Percentiles rank a stretch among this genome's conserved stretches.
phyloP scores from a whole-genome alignment of 2,888 invertebrate genomes.

The Ochropleura leucogaster region DNA sequence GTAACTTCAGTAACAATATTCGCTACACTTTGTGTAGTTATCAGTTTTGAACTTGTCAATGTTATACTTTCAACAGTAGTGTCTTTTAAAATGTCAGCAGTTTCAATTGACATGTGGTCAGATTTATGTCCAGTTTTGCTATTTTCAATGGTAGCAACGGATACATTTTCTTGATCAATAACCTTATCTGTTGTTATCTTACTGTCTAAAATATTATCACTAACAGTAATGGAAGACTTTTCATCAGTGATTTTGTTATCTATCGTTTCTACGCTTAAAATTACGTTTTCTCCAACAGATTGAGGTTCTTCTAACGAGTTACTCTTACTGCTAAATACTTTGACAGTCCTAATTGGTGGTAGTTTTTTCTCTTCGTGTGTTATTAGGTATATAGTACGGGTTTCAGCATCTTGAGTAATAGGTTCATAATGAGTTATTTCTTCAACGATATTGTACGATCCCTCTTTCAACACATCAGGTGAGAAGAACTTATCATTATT shows the following conservation, averaged over 20 bases:
- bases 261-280: constrained; percentile 61
- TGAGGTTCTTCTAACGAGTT: constrained; percentile 85
- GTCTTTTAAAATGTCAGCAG: not conserved
- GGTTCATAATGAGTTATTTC: constrained; percentile 80
- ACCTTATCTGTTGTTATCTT: constrained; percentile 41
- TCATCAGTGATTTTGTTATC: constrained; percentile 75
- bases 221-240: constrained; percentile 72
- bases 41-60: constrained; percentile 9
- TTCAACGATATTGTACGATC: constrained; percentile 78
- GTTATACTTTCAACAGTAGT: constrained; percentile 1
- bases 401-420: constrained; percentile 78
- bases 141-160: constrained; percentile 1
- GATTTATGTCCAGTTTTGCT: constrained; percentile 1
- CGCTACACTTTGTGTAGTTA: constrained; percentile 22
- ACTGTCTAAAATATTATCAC: constrained; percentile 60
- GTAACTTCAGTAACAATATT: constrained; percentile 23
- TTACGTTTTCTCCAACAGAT: constrained; percentile 62
- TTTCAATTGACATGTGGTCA: not conserved
- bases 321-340: constrained; percentile 91
- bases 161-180: constrained; percentile 31
- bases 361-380: constrained; percentile 93
- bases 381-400: constrained; percentile 91
- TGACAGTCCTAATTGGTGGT: constrained; percentile 91
- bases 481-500: constrained; percentile 84
- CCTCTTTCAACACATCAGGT: constrained; percentile 75